Evolutionary conservation across 2,888 invertebrate species (phyloP), one percentile per base, ranked within the genome.

Genomic region (Empis stercorea): DNA sequence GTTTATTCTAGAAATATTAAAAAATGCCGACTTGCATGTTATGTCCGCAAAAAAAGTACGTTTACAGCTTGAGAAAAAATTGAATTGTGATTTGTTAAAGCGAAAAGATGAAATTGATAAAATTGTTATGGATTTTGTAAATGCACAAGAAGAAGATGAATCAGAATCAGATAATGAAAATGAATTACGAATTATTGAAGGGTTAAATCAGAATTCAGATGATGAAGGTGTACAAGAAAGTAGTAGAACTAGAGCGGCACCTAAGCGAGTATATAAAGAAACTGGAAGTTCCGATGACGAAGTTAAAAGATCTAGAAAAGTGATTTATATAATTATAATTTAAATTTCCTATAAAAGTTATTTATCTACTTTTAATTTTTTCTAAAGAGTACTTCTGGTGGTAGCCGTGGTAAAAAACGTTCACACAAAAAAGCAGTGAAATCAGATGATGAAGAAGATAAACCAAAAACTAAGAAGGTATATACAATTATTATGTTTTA

Each of bases 21-120:
- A 89, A 70, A 83, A 82, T 67, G 89, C 91, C 10, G 87, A 94
- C 64, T 75, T 94, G 17, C 78, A 82, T 10, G 79, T 81, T 46
- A 84, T 87, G 54, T 87, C 94, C 4, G 84, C 89, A 9, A 94
- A 93, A 64, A 88, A 88, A 66, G 89, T 95, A 14, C 79, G 93
- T 41, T 81, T 83, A 64, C 81, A 86, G 61, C 71, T 95, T 54
- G 91, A 94, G 66, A 80, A 84, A 56, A 83, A 84, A 58, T 74
- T 92, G 10, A 82, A 80, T 34, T 73, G 79, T 44, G 87, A 91
- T 57, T 73, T 95, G 41, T 71, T 80, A 9, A 77, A 68, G 43
- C 84, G 88, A 59, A 91, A 87, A 69, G 83, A 86, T 63, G 80
- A 88, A 65, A 86, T 94, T n/a, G 89, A 92, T 63, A 78, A 81